These are phyloP conservation scores for Sturmia bella DNA, from an alignment of 2,888 invertebrate genomes.

Conservation along the genomic window DNA sequence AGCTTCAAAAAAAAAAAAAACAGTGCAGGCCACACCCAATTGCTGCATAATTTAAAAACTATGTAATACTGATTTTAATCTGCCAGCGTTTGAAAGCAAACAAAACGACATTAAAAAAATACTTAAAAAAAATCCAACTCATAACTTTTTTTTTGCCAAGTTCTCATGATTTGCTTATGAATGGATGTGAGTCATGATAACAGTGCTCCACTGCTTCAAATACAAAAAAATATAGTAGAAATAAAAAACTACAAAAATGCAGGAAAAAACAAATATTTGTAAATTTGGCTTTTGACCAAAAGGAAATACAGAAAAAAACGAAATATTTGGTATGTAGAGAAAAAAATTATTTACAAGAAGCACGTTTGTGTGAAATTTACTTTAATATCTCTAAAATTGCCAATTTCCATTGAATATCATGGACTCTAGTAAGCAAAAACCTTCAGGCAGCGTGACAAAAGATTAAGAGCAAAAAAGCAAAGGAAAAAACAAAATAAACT, in stretches of 20 bases:
- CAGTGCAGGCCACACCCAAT: constrained; percentile 53
- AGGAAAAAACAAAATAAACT: neutral
- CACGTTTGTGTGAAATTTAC: constrained; percentile 57
- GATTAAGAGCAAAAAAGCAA: neutral
- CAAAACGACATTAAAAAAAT: constrained; percentile 36
- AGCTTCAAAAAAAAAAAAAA: neutral
- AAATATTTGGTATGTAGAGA: constrained; percentile 12
- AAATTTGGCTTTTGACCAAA: constrained; percentile 68
- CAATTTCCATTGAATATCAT: constrained; percentile 54
- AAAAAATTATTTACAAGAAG: constrained; percentile 57
- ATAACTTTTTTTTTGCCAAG: constrained; percentile 57
- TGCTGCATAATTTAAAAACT: constrained; percentile 12
- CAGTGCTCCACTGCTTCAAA: constrained; percentile 32
- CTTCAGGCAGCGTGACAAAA: constrained; percentile 60
- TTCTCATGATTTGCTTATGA: constrained; percentile 67
- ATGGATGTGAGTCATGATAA: constrained; percentile 66
- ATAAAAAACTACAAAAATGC: constrained; percentile 9
- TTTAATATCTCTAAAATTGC: constrained; percentile 60
- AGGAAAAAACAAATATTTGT: constrained; percentile 60
- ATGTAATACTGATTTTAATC: constrained; percentile 48
- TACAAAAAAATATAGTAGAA: constrained; percentile 7
- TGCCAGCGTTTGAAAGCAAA: constrained; percentile 27
- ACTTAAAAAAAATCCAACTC: constrained; percentile 31
- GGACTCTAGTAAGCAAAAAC: constrained; percentile 13
- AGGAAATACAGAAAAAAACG: constrained; percentile 60